Base-by-base conservation (phyloP, 2,888 invertebrate genomes). In the Sphinx pinastri region DNA sequence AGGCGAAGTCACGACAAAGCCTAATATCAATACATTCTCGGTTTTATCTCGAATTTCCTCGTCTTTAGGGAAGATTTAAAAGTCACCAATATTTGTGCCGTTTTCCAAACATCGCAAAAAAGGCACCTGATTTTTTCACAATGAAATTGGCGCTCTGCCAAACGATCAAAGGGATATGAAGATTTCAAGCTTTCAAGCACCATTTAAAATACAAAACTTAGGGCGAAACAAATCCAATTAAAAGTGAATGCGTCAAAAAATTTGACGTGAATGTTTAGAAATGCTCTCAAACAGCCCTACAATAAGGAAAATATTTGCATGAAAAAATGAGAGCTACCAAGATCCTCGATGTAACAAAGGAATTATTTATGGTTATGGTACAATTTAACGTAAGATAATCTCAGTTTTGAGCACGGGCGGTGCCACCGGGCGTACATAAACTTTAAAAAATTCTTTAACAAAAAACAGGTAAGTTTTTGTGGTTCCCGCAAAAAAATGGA, bases 351-450 rank as follows among this genome's bases (percentile, higher is more conserved):
- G 75, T 73, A 74, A 75, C 71, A 72, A 70, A 73, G 72, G 76
- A 76, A 73, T 79, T 78, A 82, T 77, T 82, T 82, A 82, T 76
- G 80, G 78, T 82, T 79, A 83, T 79, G 75, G 73, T 76, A 72
- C 76, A 74, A 76, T 81, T 79, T 78, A 79, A 80, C 76, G 77
- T 75, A 72, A 79, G 81, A 81, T 83, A 79, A 83, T 83, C 80
- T 79, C 73, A 66, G 77, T 77, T 78, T 75, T 73, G 58, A 67
- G 59, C 67, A 55, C 19, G 45, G 47, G 51, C 75, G 73, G 75
- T 76, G 80, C 73, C 73, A 79, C 77, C 70, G 73, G 70, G 67
- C 72, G 73, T 72, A 71, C 71, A 74, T 75, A 74, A 79, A 76
- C 69, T 75, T 38, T 75, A 70, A 76, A 77, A 78, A 74, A 72